Conservation (phyloP, 2,797 vertebrate species). For the Valencia hispanica region DNA sequence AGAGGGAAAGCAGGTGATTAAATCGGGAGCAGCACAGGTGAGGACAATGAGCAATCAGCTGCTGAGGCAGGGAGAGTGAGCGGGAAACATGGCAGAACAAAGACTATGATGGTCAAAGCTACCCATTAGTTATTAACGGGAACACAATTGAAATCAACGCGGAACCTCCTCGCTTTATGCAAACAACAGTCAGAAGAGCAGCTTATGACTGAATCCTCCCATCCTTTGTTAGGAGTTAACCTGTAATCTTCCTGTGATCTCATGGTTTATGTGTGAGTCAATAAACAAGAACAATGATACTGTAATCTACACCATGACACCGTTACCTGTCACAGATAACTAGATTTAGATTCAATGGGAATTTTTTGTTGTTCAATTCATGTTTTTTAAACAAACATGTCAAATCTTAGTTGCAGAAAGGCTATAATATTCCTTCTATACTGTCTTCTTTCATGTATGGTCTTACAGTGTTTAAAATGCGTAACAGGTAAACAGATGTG, state of each 20-base stretch:
- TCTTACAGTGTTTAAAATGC: not conserved
- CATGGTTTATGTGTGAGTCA: not conserved
- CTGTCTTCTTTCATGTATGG: constrained; percentile 1
- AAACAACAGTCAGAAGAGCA: not conserved
- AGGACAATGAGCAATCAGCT: no score
- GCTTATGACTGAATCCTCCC: not conserved
- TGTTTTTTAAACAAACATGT: constrained; percentile 1
- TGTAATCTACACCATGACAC: not conserved
- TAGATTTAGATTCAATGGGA: not conserved
- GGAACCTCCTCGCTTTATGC: not conserved
- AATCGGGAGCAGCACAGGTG: no score
- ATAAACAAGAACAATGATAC: not conserved
- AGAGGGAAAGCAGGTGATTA: no score
- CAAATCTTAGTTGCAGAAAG: not conserved
- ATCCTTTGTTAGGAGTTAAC: not conserved
- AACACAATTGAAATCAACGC: not conserved
- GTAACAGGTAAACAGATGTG: constrained; percentile 9
- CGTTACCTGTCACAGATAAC: not conserved
- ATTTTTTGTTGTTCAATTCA: not conserved
- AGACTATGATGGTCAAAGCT: no score
- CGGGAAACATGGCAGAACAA: no score
- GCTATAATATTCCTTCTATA: not conserved
- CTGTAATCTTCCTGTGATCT: not conserved
- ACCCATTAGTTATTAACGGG: not conserved
- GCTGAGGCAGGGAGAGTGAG: no score